A percentile compares a stretch with the other conserved stretches of the same genome.
These are phyloP conservation scores for Heteromormyrus szaboi DNA, from an alignment of 2,797 vertebrate genomes.

Conservation along the genomic window DNA sequence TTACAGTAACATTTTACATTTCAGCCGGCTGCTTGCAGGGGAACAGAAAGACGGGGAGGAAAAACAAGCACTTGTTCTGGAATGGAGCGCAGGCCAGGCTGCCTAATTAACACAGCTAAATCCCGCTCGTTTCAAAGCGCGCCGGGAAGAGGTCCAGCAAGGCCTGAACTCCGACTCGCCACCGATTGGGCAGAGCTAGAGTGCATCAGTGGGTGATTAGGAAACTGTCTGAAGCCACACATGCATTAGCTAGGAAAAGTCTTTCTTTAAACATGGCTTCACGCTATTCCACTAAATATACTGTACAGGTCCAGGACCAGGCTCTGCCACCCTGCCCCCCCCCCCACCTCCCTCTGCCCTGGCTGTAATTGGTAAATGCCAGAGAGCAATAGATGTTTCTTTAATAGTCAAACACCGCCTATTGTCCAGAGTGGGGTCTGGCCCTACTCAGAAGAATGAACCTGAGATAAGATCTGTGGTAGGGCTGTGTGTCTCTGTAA, in stretches of 20 bases:
- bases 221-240: neutral
- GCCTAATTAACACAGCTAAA: neutral
- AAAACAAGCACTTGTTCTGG: constrained; percentile 8
- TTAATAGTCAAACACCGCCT: neutral
- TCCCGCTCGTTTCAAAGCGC: neutral
- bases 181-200: neutral
- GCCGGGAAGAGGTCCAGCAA: neutral
- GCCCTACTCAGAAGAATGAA: neutral
- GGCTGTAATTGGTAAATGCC: neutral
- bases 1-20: constrained; percentile 8
- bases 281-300: no score
- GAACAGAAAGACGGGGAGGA: neutral
- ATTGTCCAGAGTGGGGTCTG: neutral
- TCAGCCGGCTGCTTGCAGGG: neutral
- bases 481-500: neutral
- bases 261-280: no score
- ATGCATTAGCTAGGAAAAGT: neutral
- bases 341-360: no score
- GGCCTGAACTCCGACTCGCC: neutral
- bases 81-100: neutral
- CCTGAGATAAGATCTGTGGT: neutral
- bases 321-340: neutral
- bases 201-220: neutral
- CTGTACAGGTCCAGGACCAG: neutral
- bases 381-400: neutral